Evolutionary conservation across 2,113 vertebrate genomes (phyloP).

Genomic region (Solenodon paradoxus): DNA sequence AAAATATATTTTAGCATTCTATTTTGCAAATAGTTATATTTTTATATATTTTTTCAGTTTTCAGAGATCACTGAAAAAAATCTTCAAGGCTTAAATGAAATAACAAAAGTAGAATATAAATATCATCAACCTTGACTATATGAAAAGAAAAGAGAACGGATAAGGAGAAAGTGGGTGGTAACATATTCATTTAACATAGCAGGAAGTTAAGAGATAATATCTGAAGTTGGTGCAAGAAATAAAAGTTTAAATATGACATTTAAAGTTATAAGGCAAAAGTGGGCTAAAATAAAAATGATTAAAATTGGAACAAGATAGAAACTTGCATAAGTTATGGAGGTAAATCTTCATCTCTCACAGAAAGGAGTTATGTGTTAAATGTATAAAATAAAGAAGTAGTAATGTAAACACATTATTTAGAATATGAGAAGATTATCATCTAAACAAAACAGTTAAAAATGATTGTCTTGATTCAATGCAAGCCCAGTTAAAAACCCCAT

Average conservation of each 20-base stretch:
- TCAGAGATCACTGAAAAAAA: background rate
- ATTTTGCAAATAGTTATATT: background rate
- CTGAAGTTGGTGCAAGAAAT: background rate
- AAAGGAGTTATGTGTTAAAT: background rate
- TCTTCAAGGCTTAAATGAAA: background rate
- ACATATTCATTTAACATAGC: background rate
- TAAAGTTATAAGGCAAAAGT: background rate
- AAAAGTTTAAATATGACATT: background rate
- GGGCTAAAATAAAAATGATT: background rate
- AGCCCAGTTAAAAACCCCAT: background rate
- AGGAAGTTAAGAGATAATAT: background rate
- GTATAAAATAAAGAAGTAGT: background rate
- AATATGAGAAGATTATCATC: background rate
- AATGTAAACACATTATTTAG: background rate
- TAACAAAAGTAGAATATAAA: background rate
- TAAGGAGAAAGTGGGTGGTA: background rate
- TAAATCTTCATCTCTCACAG: background rate
- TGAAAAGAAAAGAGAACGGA: background rate
- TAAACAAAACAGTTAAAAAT: background rate
- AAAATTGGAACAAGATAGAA: background rate
- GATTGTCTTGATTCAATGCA: background rate
- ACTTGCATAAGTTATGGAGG: background rate
- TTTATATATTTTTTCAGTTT: background rate
- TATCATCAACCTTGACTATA: background rate
- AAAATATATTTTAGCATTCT: background rate